Evolutionary conservation across 1,140 invertebrate genomes (phyloP).

Genomic region (Papilio polytes): DNA sequence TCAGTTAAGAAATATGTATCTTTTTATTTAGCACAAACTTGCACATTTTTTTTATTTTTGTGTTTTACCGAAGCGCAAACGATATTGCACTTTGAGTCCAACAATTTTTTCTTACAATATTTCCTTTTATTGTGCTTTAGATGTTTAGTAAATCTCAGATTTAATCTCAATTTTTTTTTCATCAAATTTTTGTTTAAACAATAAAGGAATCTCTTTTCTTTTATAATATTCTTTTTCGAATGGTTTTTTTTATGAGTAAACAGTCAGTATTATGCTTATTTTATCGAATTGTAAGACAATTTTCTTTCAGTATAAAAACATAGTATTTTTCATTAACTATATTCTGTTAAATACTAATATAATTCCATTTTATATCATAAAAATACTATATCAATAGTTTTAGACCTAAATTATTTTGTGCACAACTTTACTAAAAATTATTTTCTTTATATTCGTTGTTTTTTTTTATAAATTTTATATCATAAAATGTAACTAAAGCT

Average conservation of each 20-base stretch:
- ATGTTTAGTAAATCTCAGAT: neutral
- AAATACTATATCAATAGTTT: neutral
- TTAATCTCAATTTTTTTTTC: neutral
- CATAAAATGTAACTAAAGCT: too few species aligned
- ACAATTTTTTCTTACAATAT: neutral
- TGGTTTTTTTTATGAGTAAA: neutral
- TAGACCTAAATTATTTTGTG: neutral
- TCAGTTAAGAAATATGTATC: neutral
- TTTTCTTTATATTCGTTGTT: too few species aligned
- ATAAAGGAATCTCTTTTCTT: neutral
- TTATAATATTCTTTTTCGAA: neutral
- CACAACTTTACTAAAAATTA: neutral
- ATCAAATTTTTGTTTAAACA: neutral
- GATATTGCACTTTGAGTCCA: neutral
- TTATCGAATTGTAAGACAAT: neutral
- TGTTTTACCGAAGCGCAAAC: neutral
- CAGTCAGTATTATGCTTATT: neutral
- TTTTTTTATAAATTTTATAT: too few species aligned
- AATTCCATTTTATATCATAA: neutral
- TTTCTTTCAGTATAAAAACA: neutral
- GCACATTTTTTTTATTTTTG: neutral
- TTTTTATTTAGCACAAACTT: neutral
- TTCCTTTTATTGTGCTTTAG: neutral
- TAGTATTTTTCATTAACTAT: neutral
- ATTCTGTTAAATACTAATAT: neutral